phyloP scores from a whole-genome alignment of 1,140 invertebrate genomes.

The Hylaeus anthracinus region DNA sequence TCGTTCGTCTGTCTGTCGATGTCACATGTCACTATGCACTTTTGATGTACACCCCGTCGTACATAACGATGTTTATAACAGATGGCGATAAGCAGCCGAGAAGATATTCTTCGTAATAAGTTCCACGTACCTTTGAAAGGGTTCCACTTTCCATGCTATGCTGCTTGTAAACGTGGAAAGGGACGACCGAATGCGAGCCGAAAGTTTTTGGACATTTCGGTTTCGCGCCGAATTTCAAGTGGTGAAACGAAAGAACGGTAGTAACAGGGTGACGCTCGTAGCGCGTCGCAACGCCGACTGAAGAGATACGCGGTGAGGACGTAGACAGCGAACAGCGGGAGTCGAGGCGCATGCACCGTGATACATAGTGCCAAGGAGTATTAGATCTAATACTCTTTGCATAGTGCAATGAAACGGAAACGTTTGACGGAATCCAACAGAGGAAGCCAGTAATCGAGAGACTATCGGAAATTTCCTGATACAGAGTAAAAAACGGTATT shows the following conservation, averaged over 20 bases:
- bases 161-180: too few species aligned
- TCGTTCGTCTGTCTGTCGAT: too few species aligned
- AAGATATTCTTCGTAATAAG: neutral
- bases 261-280: slow-evolving; percentile 26
- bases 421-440: neutral
- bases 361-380: neutral
- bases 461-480: neutral
- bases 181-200: neutral
- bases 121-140: neutral
- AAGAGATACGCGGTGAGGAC: slow-evolving; percentile 48
- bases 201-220: neutral
- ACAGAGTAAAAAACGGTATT: neutral
- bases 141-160: too few species aligned
- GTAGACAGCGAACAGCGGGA: slow-evolving; percentile 13
- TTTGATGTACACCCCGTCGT: too few species aligned
- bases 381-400: too few species aligned
- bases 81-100: neutral
- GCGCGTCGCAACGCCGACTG: slow-evolving; percentile 63
- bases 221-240: neutral
- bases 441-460: neutral
- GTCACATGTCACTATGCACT: too few species aligned
- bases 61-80: neutral
- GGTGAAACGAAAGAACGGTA: neutral
- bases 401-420: neutral
- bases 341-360: slow-evolving; percentile 53